These are phyloP conservation scores for Bhutanitis thaidina DNA, from an alignment of 2,888 invertebrate species.

Conservation along the genomic window DNA sequence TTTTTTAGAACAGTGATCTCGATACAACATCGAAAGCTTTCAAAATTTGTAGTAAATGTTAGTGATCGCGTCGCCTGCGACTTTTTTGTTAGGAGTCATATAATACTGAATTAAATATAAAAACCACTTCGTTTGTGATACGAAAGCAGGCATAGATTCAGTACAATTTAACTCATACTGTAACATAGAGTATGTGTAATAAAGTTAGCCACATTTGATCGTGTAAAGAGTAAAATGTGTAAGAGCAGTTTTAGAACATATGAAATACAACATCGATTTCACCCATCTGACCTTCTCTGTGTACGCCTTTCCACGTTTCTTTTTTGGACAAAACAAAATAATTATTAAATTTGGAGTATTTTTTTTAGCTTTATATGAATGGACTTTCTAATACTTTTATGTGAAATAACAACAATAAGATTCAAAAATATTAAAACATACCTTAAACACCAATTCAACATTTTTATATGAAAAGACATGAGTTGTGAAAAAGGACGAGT, in stretches of 20 bases:
- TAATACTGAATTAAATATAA: slow-evolving; percentile 17
- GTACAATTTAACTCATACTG: slow-evolving; percentile 23
- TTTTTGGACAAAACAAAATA: slow-evolving; percentile 78
- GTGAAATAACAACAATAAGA: background rate
- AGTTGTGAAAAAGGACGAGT: no score
- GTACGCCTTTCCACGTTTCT: slow-evolving; percentile 88
- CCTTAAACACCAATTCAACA: no score
- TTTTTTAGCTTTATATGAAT: background rate
- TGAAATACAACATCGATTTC: slow-evolving; percentile 64
- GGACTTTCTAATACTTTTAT: background rate
- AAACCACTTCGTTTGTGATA: background rate
- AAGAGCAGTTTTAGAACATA: slow-evolving; percentile 58
- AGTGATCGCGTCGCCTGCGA: slow-evolving; percentile 31
- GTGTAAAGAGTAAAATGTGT: slow-evolving; percentile 41
- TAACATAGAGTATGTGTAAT: slow-evolving; percentile 35
- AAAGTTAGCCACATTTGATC: slow-evolving; percentile 61
- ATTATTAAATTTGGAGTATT: slow-evolving; percentile 33
- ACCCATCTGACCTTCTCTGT: slow-evolving; percentile 87
- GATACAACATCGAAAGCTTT: slow-evolving; percentile 32
- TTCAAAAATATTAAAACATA: background rate
- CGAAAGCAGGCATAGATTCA: slow-evolving; percentile 12
- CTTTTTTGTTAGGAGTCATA: slow-evolving; percentile 20
- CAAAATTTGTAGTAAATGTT: slow-evolving; percentile 23
- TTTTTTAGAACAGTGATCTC: slow-evolving; percentile 20
- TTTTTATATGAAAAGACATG: no score